Evolutionary conservation across 30 jellyfish, hydroid and myxozoan species (phyloP), one percentile per base, ranked within the genome.

Genomic region (Aurelia sp.): DNA sequence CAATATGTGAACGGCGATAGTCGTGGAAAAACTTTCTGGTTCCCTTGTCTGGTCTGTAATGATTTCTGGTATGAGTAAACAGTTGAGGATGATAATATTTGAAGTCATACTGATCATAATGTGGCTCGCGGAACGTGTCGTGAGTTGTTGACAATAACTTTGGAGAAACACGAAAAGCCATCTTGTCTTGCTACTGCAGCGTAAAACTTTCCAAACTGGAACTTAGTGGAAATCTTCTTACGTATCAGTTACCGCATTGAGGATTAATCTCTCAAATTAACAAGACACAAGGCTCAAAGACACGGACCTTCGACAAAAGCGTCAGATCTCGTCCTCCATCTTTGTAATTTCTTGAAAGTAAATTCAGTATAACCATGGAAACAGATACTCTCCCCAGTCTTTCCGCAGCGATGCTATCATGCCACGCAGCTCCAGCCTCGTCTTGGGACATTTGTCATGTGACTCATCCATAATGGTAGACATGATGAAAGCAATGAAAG

Each of bases 1-100:
- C 51, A 51, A 82, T 44, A 53, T 83, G 89, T 30, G 92, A 50
- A 30, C 96, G 65, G 4, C 97, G 84, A 60, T 91, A 84, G 35
- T 91, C 97, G 33, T 84, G 84, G 74, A 91, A 91, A 58, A 76
- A 84, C 73, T 55, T 57, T 40, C 53, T 78, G 70, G 92, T 66
- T 22, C 96, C 95, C 53, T 84, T 76, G 76, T 91, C 85, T 13
- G 97, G 97, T 20, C 12, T 76, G 72, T 84, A 91, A 41, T 70
- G 71, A 33, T 84, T 67, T 16, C 68, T 8, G 13, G 76, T 55
- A 60, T 74, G 72, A 35, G 92, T 78, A 58, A 84, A 77, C 57
- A 83, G 78, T 55, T 84, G 89, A 4, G 97, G 97, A 35, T 91
- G 91, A 72, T 83, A 84, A 78, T 63, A 91, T 75, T 91, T 83